Percentiles rank a stretch among this genome's conserved stretches.
phyloP scores from a whole-genome alignment of 2,113 vertebrate species.

The Protomyctophum bolini region DNA sequence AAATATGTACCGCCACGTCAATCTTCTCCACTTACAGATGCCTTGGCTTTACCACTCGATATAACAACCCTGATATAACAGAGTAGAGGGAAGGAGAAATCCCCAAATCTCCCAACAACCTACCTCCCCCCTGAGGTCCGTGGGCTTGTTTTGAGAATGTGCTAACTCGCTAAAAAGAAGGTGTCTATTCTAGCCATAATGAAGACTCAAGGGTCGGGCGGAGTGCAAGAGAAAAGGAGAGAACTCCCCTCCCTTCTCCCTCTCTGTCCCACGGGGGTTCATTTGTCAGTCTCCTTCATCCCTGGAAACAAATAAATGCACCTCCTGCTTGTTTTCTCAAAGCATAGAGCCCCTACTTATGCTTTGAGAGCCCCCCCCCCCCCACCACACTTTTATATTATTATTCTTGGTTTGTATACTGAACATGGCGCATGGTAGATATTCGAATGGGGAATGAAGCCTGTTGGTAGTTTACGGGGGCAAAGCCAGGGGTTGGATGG shows the following conservation, averaged over 20 bases:
- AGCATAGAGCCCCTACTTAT: slow-evolving; percentile 52
- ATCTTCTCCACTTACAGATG: slow-evolving; percentile 56
- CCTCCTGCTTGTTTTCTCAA: slow-evolving; percentile 55
- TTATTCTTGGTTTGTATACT: slow-evolving; percentile 42
- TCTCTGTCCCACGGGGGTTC: slow-evolving; percentile 60
- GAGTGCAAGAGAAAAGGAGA: slow-evolving; percentile 28
- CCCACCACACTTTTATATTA: slow-evolving; percentile 13
- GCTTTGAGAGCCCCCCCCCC: not conserved
- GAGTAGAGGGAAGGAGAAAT: slow-evolving; percentile 48
- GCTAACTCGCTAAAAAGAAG: slow-evolving; percentile 72
- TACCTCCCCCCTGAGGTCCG: slow-evolving; percentile 60
- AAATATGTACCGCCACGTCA: slow-evolving; percentile 50
- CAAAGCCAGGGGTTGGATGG: slow-evolving; percentile 37
- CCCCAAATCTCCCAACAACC: slow-evolving; percentile 57
- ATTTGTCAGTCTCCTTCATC: slow-evolving; percentile 74
- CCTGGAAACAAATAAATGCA: slow-evolving; percentile 74
- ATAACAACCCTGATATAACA: slow-evolving; percentile 58
- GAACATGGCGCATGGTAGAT: slow-evolving; percentile 23
- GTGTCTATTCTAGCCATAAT: slow-evolving; percentile 77
- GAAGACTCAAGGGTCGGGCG: slow-evolving; percentile 72
- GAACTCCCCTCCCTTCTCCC: not conserved
- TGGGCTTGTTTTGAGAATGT: slow-evolving; percentile 65
- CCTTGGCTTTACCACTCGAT: slow-evolving; percentile 57
- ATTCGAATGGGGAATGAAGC: slow-evolving; percentile 36
- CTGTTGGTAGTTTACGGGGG: slow-evolving; percentile 19